phyloP scores from a whole-genome alignment of 2,797 vertebrate species.

The Pangasius mekongensis region DNA sequence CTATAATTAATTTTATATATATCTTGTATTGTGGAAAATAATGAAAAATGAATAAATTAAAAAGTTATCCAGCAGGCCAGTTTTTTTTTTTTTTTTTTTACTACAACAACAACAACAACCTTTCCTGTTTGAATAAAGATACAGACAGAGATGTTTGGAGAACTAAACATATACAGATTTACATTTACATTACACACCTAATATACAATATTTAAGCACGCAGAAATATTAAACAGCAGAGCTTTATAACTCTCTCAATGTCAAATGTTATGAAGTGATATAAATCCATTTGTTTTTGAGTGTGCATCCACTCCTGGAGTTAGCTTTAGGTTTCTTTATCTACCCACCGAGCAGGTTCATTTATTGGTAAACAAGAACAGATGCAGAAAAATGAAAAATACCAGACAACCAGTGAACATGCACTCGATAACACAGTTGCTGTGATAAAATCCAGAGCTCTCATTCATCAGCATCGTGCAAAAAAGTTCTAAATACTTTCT shows the following conservation, averaged over 20 bases:
- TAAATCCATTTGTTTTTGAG: not conserved
- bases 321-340: not conserved
- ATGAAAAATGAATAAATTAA: not conserved
- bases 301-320: not conserved
- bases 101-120: too few species aligned
- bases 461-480: not conserved
- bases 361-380: not conserved
- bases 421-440: not conserved
- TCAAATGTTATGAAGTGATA: not conserved
- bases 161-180: too few species aligned
- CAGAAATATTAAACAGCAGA: not conserved
- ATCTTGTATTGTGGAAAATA: not conserved
- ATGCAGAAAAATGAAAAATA: not conserved
- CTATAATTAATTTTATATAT: not conserved
- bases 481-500: not conserved
- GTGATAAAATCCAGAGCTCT: not conserved
- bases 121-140: not conserved
- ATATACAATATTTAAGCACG: not conserved
- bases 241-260: not conserved
- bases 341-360: not conserved
- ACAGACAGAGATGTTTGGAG: too few species aligned
- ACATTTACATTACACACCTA: not conserved
- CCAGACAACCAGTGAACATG: not conserved
- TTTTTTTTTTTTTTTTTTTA: not conserved
- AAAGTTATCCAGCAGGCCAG: not conserved